Percentiles rank a stretch among this genome's conserved stretches.
These are phyloP conservation scores for Balearica regulorum DNA, from an alignment of 2,797 vertebrate species.

Conservation along the genomic window DNA sequence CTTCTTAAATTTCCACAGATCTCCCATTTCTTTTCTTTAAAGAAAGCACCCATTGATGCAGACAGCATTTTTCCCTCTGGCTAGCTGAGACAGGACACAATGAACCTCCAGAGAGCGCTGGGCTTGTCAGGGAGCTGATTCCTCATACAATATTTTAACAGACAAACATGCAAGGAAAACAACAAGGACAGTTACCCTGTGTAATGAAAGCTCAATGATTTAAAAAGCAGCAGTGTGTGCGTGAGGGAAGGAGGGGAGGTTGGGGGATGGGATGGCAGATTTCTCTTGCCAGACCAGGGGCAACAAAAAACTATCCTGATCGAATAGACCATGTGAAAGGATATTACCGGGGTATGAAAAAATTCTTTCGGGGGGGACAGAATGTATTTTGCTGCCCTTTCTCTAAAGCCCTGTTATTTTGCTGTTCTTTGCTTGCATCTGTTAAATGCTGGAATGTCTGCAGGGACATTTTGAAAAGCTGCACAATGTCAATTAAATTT, in stretches of 20 bases:
- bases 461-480: constrained; percentile 71
- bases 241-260: neutral
- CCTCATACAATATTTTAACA: neutral
- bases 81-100: neutral
- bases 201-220: constrained; percentile 16
- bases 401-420: constrained; percentile 55
- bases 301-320: constrained; percentile 39
- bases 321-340: constrained; percentile 29
- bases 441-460: constrained; percentile 72
- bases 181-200: constrained; percentile 11
- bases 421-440: constrained; percentile 61
- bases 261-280: neutral
- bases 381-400: constrained; percentile 11
- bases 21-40: neutral
- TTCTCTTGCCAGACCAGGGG: neutral
- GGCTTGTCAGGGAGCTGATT: neutral
- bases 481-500: constrained; percentile 79
- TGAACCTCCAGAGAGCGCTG: neutral
- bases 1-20: neutral
- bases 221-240: neutral
- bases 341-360: constrained; percentile 50
- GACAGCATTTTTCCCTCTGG: neutral
- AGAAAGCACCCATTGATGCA: neutral
- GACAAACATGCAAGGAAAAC: constrained; percentile 16
- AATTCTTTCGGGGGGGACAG: neutral